phyloP scores from a whole-genome alignment of 2,888 invertebrate species.

The Euproctis similis region DNA sequence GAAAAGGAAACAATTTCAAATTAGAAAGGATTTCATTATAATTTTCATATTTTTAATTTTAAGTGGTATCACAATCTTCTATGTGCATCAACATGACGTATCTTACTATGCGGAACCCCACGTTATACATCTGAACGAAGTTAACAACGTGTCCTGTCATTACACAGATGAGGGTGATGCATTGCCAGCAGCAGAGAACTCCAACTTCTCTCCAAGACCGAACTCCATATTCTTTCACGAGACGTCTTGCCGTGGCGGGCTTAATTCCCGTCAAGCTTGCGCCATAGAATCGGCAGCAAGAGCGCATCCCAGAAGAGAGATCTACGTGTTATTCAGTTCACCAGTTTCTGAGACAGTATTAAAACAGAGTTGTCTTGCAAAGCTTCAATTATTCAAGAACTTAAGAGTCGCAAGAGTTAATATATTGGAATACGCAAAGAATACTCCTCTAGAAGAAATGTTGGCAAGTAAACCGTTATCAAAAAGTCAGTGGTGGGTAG shows the following conservation, averaged over 20 bases:
- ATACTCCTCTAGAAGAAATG: conserved; percentile 76
- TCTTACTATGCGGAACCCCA: neutral
- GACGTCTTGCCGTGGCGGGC: conserved; percentile 74
- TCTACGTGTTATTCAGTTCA: conserved; percentile 68
- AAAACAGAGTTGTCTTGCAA: conserved; percentile 9
- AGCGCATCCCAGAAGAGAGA: conserved; percentile 73
- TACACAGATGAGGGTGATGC: conserved; percentile 13
- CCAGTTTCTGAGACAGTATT: conserved; percentile 9
- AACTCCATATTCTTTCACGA: conserved; percentile 81
- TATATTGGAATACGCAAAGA: conserved; percentile 53
- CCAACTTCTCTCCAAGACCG: conserved; percentile 26
- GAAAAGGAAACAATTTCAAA: conserved; percentile 2
- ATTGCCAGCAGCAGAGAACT: conserved; percentile 24
- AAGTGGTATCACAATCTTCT: conserved; percentile 6
- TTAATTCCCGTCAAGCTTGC: conserved; percentile 78
- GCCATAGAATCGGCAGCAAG: conserved; percentile 81
- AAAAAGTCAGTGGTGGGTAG: conserved; percentile 58
- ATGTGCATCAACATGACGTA: conserved; percentile 3
- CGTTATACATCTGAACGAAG: conserved; percentile 1
- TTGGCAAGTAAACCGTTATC: conserved; percentile 62
- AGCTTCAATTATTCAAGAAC: conserved; percentile 8
- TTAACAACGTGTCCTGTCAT: conserved; percentile 13
- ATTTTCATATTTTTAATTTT: conserved; percentile 6
- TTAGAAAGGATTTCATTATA: conserved; percentile 3
- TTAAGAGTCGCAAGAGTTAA: conserved; percentile 18